Base-by-base conservation (phyloP, 2,797 vertebrate genomes). In the Enteromius fasciolatus region DNA sequence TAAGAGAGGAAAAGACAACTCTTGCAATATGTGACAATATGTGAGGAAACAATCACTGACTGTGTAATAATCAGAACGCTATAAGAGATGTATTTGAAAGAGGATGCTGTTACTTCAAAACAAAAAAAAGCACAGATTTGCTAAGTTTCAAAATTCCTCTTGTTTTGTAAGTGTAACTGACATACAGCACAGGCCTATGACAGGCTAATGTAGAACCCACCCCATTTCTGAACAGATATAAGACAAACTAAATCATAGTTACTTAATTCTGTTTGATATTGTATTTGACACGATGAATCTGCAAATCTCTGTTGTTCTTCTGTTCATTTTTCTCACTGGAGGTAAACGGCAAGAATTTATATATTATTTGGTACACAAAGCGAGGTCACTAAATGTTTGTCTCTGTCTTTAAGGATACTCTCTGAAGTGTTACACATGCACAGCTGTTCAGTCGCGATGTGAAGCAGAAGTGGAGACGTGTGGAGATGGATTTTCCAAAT, bases 361-460 rank as follows among this genome's bases (percentile, higher is more conserved):
- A 0, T 63, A 63, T 57, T 57, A n/a, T 18, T 18, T 52, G 48
- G 11, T 23, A 15, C 6, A 44, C 11, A 68, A 44, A 68, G 14
- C 14, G 1, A 44, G 20, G 23, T 44, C 28, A 31, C 4, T 63
- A n/a, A 63, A n/a, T 68, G 2, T 23, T 10, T 57, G 33, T 23
- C 20, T 66, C 9, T 66, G 17, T 41, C 11, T 23, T n/a, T 68
- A 68, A 68, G 66, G 66, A 44, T 20, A 3, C 20, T 44, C 39
- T 41, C 20, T 68, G 18, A 41, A 68, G 18, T 68, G 66, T 41
- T 25, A 69, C 39, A 0, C 0, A 1, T 79, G 77, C 8, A 0
- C 0, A 0, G 0, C 5, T 68, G 20, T 1, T 68, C 1, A 0
- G 1, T 6, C 17, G 14, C 10, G 9, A 9, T 78, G 76, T 50